phyloP scores from a whole-genome alignment of 2,113 vertebrate species.

The Dissostichus mawsoni region DNA sequence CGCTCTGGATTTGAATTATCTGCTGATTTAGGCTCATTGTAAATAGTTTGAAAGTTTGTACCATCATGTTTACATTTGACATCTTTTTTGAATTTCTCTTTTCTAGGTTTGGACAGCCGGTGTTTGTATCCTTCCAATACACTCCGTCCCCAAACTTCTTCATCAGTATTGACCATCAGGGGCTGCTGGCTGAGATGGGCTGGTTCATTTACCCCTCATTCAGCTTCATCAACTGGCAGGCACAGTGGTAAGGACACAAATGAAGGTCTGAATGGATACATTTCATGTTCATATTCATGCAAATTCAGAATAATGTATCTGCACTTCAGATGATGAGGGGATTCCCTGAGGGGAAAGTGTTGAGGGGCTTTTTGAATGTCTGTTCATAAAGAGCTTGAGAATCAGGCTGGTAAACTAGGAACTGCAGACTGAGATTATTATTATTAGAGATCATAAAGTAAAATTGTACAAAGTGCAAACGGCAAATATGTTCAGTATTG shows the following conservation, averaged over 20 bases:
- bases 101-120: constrained; percentile 67
- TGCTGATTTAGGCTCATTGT: not conserved
- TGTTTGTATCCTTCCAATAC: constrained; percentile 82
- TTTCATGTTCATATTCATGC: not conserved
- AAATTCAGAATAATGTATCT: not conserved
- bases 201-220: constrained; percentile 85
- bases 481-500: not conserved
- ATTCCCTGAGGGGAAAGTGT: not conserved
- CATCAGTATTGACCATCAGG: constrained; percentile 81
- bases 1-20: not conserved
- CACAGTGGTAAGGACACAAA: constrained; percentile 79
- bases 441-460: not conserved
- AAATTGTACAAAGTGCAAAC: not conserved
- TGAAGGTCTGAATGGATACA: not conserved
- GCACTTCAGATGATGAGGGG: not conserved
- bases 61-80: not conserved
- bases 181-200: constrained; percentile 83
- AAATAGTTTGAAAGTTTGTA: no score
- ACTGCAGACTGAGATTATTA: not conserved
- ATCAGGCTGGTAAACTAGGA: not conserved
- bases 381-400: not conserved
- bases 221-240: constrained; percentile 85
- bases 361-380: not conserved
- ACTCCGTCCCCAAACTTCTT: constrained; percentile 83
- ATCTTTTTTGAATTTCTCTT: constrained; percentile 12